Evolutionary conservation across 2,797 vertebrate species (phyloP).

Genomic region (Melanotaenia nigrans): DNA sequence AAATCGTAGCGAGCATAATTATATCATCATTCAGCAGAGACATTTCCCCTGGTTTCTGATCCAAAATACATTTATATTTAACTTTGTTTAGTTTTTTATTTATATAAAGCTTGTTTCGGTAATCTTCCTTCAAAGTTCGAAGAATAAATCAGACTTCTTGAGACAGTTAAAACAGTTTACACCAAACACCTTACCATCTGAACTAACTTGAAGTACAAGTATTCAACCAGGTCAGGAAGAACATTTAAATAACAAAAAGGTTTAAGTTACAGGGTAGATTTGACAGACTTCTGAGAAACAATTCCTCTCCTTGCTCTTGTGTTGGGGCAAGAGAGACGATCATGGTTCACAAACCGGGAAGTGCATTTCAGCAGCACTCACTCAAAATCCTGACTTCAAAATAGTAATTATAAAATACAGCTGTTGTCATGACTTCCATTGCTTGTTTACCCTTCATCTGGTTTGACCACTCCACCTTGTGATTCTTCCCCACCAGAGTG

Average conservation of each 20-base stretch:
- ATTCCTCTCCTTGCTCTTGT: background rate
- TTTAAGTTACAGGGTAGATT: background rate
- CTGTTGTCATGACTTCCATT: background rate
- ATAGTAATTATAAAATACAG: too few species aligned
- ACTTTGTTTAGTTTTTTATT: background rate
- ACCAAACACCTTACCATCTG: background rate
- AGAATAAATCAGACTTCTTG: background rate
- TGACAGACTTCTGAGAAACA: background rate
- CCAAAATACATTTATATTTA: background rate
- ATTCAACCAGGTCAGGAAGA: background rate
- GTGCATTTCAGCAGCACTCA: background rate
- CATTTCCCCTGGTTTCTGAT: background rate
- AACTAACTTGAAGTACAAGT: background rate
- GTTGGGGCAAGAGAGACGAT: background rate
- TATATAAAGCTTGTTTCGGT: background rate
- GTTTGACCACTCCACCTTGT: background rate
- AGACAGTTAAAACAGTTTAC: background rate
- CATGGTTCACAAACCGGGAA: background rate
- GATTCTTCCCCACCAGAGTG: too few species aligned
- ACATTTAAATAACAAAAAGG: background rate
- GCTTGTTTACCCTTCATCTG: background rate
- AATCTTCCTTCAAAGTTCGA: background rate
- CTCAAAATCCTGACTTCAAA: too few species aligned
- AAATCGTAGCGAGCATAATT: background rate
- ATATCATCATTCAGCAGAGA: background rate